Evolutionary conservation across 2,888 invertebrate genomes (phyloP), one percentile per base, ranked within the genome.

Genomic region (Brenthis daphne): DNA sequence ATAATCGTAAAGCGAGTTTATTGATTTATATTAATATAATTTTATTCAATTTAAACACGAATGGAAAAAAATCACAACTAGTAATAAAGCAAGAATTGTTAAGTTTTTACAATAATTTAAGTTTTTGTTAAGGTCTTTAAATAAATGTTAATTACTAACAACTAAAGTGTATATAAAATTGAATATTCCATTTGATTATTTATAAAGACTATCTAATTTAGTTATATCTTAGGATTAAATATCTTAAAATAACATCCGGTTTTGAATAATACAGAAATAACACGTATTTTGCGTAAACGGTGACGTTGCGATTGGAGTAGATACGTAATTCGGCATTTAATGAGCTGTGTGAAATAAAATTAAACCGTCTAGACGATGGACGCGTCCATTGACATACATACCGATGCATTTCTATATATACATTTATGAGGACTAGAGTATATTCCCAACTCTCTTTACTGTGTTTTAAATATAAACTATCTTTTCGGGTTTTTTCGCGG

Each of bases 281-380:
- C 14, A 55, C 56, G 33, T 67, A 61, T 47, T 64, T 67, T 48
- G 33, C 64, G 58, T 51, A 53, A 58, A 58, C 50, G 53, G 11
- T 55, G 64, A 64, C 65, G 65, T 65, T 13, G 50, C 58, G 29
- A 29, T 50, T 16, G 6, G 14, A 60, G 20, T 67, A 16, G 51
- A 14, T 47, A 64, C 64, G 67, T 65, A 66, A 57, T 68, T 63
- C 65, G 68, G n/a, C n/a, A 13, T 60, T 68, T 64, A 61, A 68
- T 68, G 72, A 66, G 60, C 68, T 48, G 61, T 69, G 67, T 63
- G 60, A 70, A 68, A 75, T 80, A 77, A 81, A 85, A 82, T 81
- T 86, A 86, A 74, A 77, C 74, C 74, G 85, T 83, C 85, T 84
- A 85, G 85, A 86, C 85, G 69, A 53, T 68, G 43, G 51, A 48